Evolutionary conservation across 2,888 invertebrate genomes (phyloP), one percentile per base, ranked within the genome.

Genomic region (Allolobophora icterica): DNA sequence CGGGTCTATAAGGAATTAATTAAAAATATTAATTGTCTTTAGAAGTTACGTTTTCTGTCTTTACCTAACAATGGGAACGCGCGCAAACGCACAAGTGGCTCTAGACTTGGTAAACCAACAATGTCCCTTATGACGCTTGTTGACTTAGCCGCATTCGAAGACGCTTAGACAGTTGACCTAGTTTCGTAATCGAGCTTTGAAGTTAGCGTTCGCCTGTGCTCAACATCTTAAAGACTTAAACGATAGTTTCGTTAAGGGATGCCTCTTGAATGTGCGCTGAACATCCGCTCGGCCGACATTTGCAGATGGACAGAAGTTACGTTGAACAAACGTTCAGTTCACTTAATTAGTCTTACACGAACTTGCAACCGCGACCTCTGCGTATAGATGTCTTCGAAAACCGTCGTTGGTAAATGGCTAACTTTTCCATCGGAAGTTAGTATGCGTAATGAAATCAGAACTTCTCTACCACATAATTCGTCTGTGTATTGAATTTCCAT

Each of bases 101-200:
- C n/a, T n/a, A n/a, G n/a, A n/a, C n/a, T 30, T n/a, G 71, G 17
- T 17, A n/a, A n/a, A 2, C 17, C 0, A n/a, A 71, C 11, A n/a
- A 6, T n/a, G n/a, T 71, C 71, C 71, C n/a, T 71, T 71, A 71
- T 52, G 2, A 52, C 52, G 52, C 1, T 8, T 52, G 71, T 71
- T 71, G 71, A 71, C n/a, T n/a, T 71, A n/a, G 13, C 8, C 71
- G n/a, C 6, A 11, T 71, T 71, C 8, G 71, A 71, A 30, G 71
- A 71, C 71, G 71, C n/a, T 71, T 11, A 71, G 71, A 17, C 30
- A 71, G 71, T 71, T 71, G 71, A 71, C 71, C 71, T 71, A 71
- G 71, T 71, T 71, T 71, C 71, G 71, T 71, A 71, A 71, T 71
- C 71, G 71, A n/a, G 30, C n/a, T 71, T 71, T 71, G 71, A 71